Base-by-base conservation (phyloP, 2,888 invertebrate species). In the Nipponacmea schrenckii region DNA sequence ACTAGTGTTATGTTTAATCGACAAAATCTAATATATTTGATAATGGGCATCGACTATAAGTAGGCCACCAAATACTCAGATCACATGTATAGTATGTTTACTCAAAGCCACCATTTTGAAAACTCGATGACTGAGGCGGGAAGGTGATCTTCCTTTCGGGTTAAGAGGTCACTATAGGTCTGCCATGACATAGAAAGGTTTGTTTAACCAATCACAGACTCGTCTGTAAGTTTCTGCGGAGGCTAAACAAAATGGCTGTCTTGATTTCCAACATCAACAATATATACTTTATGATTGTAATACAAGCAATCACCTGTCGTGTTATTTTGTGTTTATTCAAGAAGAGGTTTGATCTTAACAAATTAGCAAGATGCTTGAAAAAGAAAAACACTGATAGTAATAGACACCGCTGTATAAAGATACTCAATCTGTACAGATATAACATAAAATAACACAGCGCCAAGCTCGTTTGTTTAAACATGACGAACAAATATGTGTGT, bases 261-360 rank as follows among this genome's bases (percentile, higher is more conserved):
- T 56, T 20, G 24, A 56, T 56, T 24, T 56, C 56, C 20, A 56
- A 56, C 24, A 56, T 56, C 56, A 56, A 56, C 56, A 56, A 24
- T 56, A 20, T 56, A 56, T 20, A 24, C 20, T 56, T 20, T 56
- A 24, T 56, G 20, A 56, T 56, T 56, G 56, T 56, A 56, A 56
- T 56, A 24, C 24, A 56, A 56, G 20, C 56, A 56, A 56, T 56
- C 56, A 56, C 56, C 56, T 56, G 56, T 56, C 56, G 56, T 56
- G 56, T 56, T 56, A 56, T 56, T 56, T 24, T 24, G 20, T 56
- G 56, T 56, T 56, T 56, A 56, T 56, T 56, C 56, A 56, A 56
- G 56, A 8, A 56, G 24, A 24, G 56, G 20, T 56, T 56, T 56
- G 56, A 56, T 56, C 56, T 56, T 24, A 24, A 56, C 56, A 56